Base-by-base conservation (phyloP, 1,140 invertebrate genomes). In the Batillaria attramentaria region DNA sequence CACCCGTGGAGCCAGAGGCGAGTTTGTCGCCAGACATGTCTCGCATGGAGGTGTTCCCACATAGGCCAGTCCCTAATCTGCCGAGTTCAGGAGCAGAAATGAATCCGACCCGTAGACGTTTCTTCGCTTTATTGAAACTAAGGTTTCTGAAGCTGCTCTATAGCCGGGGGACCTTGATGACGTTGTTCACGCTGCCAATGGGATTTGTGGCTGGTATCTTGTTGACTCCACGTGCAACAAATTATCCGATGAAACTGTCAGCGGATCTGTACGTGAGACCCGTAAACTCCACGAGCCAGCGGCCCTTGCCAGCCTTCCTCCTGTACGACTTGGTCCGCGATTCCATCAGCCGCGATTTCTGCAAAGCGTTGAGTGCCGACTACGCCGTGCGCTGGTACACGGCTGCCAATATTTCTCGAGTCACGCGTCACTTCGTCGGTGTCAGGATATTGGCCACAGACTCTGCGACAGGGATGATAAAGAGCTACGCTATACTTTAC, bases 101-200 rank as follows among this genome's bases (percentile, higher is more conserved):
- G 8, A 54, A 37, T 0, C 41, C 82, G 16, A 72, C 72, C 20
- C 43, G 20, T 0, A 81, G 83, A 24, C 82, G 81, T 54, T 87
- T 89, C 46, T 80, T 66, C 78, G 81, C 84, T 4, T 66, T 89
- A 54, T 65, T 81, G 16, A 84, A 84, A 82, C 78, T 90, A 18
- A 78, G 87, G 1, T 84, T 84, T 62, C 35, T 87, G 1, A 33
- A 82, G 10, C 76, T 77, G 13, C 77, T 81, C 1, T 79, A 86
- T 54, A 86, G 82, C 43, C 82, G 83, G 60, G 73, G 77, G 24
- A 43, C 81, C 5, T 31, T 89, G 31, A 73, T 88, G 28, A 84
- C 85, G 35, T 81, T 86, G 42, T 70, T 89, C 1, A 20, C 89
- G 31, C 69, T 90, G 6, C 89, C 89, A 2, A 77, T 89, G 0